phyloP scores from a whole-genome alignment of 2,888 invertebrate genomes.

The Helleia helle region DNA sequence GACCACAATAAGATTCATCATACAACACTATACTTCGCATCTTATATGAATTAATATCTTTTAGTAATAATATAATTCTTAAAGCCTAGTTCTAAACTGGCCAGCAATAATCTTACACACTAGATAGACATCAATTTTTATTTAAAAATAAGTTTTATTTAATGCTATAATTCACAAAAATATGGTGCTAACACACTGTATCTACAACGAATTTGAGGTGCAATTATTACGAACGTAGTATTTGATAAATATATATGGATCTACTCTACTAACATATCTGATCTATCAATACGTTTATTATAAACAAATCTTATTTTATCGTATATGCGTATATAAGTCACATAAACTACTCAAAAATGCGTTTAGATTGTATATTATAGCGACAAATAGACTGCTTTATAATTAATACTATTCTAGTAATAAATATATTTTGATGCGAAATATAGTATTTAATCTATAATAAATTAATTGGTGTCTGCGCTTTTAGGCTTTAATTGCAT shows the following conservation, averaged over 20 bases:
- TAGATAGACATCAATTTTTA: slow-evolving; percentile 7
- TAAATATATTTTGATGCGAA: slow-evolving; percentile 6
- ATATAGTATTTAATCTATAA: slow-evolving; percentile 1
- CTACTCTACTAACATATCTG: slow-evolving; percentile 17
- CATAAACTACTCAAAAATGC: slow-evolving; percentile 5
- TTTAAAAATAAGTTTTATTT: slow-evolving; percentile 10
- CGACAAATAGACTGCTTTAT: slow-evolving; percentile 5
- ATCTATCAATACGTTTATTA: slow-evolving; percentile 7
- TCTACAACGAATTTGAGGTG: slow-evolving; percentile 19
- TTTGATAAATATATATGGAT: slow-evolving; percentile 15
- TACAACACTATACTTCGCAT: slow-evolving; percentile 40
- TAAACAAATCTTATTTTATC: slow-evolving; percentile 6
- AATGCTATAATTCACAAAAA: slow-evolving; percentile 22
- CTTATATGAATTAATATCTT: slow-evolving; percentile 22
- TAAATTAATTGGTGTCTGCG: not conserved
- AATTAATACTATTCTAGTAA: not conserved
- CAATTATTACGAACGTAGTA: slow-evolving; percentile 19
- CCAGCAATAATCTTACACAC: slow-evolving; percentile 2
- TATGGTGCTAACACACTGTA: slow-evolving; percentile 22
- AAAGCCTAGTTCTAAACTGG: slow-evolving; percentile 11
- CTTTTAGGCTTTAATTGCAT: not conserved
- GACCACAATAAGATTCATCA: slow-evolving; percentile 43
- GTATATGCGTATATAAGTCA: slow-evolving; percentile 3
- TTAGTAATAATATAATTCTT: slow-evolving; percentile 12
- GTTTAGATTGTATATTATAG: not conserved